phyloP scores from a whole-genome alignment of 1,140 invertebrate species.

The Caerostris darwini region DNA sequence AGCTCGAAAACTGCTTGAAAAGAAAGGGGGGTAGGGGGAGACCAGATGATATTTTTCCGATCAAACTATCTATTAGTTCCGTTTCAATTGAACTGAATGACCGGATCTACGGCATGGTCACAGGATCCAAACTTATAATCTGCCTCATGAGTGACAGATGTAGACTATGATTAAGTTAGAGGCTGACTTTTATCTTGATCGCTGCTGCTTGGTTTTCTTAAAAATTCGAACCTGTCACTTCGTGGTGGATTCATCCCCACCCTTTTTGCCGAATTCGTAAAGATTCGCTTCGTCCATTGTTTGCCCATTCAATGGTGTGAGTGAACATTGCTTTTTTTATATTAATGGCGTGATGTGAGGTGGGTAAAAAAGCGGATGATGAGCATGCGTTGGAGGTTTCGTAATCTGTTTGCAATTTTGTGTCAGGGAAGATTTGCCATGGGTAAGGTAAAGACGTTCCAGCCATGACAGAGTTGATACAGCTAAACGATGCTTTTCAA shows the following conservation, averaged over 20 bases:
- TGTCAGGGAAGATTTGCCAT: no score
- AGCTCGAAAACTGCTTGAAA: neutral
- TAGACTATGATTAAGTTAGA: constrained; percentile 32
- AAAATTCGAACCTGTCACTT: constrained; percentile 34
- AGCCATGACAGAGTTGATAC: no score
- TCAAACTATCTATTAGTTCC: constrained; percentile 52
- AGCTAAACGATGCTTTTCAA: no score
- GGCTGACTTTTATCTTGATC: constrained; percentile 30
- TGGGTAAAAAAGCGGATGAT: neutral
- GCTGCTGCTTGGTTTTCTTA: neutral
- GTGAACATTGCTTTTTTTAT: neutral
- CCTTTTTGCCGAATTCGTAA: neutral
- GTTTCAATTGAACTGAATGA: constrained; percentile 17
- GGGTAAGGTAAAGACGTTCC: no score
- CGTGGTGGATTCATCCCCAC: neutral
- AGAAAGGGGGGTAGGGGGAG: neutral
- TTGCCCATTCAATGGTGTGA: neutral
- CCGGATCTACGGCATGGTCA: constrained; percentile 20
- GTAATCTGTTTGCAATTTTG: neutral
- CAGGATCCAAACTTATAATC: constrained; percentile 31
- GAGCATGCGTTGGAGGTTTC: neutral
- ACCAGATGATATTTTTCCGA: neutral
- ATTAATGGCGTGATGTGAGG: neutral
- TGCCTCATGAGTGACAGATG: neutral
- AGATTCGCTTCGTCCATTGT: neutral